A percentile compares a stretch with the other conserved stretches of the same genome.
Conservation (phyloP, 53 echinoderm and acorn worm genomes). For the Paelopatides confundens region DNA sequence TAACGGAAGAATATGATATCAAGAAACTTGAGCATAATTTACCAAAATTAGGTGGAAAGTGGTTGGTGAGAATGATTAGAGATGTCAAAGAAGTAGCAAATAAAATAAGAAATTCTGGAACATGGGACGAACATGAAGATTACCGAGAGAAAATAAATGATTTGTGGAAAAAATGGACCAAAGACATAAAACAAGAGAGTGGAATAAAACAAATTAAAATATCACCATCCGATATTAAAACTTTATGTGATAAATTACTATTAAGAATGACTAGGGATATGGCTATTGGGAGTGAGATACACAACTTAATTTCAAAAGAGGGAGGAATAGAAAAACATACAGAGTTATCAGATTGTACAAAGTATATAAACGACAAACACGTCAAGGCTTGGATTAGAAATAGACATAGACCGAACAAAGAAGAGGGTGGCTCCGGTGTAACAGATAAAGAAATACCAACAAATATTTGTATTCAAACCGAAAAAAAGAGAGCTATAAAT, state of each 20-base stretch:
- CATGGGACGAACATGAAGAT: too few relatives aligned
- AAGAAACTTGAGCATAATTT: neutral
- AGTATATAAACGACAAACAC: neutral
- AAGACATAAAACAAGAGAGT: neutral
- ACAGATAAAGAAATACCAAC: too few relatives aligned
- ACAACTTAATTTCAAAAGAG: neutral
- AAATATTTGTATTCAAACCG: too few relatives aligned
- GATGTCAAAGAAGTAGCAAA: neutral
- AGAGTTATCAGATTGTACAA: neutral
- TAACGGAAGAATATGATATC: neutral
- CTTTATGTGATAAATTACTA: neutral
- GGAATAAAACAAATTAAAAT: neutral
- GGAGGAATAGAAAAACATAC: conserved; percentile 15
- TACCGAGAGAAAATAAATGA: too few relatives aligned
- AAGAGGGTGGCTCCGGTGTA: too few relatives aligned
- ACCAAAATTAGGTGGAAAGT: conserved; percentile 1
- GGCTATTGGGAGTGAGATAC: conserved; percentile 16
- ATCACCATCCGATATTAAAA: neutral
- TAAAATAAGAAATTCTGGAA: neutral
- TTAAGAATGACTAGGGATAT: neutral
- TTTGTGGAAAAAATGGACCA: neutral
- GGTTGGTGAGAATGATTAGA: neutral
- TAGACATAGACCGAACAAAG: too few relatives aligned
- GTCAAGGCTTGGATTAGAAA: neutral
- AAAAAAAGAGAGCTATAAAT: too few relatives aligned